Conservation (phyloP, 2,888 invertebrate species). For the Drosophila trichaetosa region DNA sequence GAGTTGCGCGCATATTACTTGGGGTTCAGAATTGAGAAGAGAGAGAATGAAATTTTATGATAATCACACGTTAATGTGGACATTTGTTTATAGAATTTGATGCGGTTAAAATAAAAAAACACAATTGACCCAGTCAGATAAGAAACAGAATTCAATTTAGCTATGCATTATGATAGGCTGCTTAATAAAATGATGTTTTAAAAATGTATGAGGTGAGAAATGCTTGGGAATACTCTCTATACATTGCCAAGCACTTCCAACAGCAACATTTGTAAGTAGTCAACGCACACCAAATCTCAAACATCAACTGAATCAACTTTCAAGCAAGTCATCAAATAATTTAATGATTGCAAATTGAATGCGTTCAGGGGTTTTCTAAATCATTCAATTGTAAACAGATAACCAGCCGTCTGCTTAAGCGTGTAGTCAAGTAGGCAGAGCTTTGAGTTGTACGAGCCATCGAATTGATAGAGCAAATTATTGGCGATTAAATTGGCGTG, state of each 20-base stretch:
- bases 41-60: constrained; percentile 26
- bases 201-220: not conserved
- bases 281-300: not conserved
- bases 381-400: constrained; percentile 66
- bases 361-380: constrained; percentile 47
- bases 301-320: constrained; percentile 39
- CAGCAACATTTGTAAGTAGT: not conserved
- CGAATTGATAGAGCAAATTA: constrained; percentile 75
- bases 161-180: not conserved
- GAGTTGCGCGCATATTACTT: constrained; percentile 35
- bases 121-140: constrained; percentile 46
- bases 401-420: constrained; percentile 33
- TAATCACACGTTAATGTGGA: constrained; percentile 45
- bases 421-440: constrained; percentile 34
- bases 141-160: constrained; percentile 1
- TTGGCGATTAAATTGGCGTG: constrained; percentile 58
- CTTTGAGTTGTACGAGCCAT: constrained; percentile 30
- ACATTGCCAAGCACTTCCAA: not conserved
- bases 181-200: not conserved
- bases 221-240: not conserved
- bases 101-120: not conserved
- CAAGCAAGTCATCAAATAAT: constrained; percentile 36
- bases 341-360: constrained; percentile 70
- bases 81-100: constrained; percentile 22
- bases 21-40: constrained; percentile 19